Evolutionary conservation across 2,888 invertebrate genomes (phyloP), one percentile per base, ranked within the genome.

Genomic region (Drosophila flavopinicola): DNA sequence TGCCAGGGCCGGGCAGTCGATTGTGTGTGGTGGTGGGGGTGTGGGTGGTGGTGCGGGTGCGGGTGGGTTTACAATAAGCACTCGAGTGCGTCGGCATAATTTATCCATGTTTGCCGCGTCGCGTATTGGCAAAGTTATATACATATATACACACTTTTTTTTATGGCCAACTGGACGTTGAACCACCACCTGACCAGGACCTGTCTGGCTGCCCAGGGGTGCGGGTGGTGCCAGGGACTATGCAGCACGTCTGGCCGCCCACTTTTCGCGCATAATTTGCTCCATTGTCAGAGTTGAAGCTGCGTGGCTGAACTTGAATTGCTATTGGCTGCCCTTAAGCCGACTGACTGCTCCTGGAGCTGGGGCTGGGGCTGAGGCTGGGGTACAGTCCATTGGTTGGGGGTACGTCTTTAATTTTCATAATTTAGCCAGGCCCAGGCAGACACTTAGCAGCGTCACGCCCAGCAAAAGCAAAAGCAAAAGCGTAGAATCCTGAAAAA

Each of bases 21-120:
- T 9, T 11, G 10, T 30, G 3, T 11, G 3, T 1, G 27, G 6
- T 15, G 11, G 6, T 23, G 5, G n/a, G 5, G 37, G 15, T 20
- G 20, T 27, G 39, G 42, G 45, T 38, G 56, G 45, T 52, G 72
- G 45, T 37, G 74, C 4, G 15, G 29, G 13, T 35, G 24, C n/a
- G 15, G 10, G 35, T 13, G 35, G 4, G 25, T 30, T 20, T 74
- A 84, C 85, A 86, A 86, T 80, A 86, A 78, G 80, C 85, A 80
- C 78, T 80, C 87, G 71, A 80, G 85, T 86, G 87, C 85, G 82
- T 86, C 80, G 75, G 85, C 87, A 80, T 80, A 80, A 80, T 80
- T 80, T 84, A 86, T 86, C 75, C 85, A 67, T 83, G 78, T 82
- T 82, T 77, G 72, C 58, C 59, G 68, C 82, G 37, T 41, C 54